Evolutionary conservation across 1,140 invertebrate genomes (phyloP), one percentile per base, ranked within the genome.

Genomic region (Drosophila lacertosa): DNA sequence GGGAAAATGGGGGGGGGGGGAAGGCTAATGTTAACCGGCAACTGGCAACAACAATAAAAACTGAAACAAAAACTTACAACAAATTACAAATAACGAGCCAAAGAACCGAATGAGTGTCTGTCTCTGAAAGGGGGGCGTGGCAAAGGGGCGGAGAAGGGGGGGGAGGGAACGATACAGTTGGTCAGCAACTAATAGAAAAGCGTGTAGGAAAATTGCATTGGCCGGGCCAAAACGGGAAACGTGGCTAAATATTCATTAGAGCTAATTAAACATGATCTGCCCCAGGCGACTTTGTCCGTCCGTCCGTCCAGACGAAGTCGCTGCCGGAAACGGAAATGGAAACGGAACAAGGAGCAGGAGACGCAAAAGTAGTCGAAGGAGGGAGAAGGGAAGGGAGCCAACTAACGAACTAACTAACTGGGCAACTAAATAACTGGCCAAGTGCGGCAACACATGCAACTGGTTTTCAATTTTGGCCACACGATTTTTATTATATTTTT

Each of bases 81-180:
- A 84, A 84, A 84, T 84, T 84, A 84, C 80, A 80, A 84, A 84
- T 84, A 84, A 84, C 80, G 81, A 86, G 81, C 54, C 50, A 80
- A 76, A 51, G 73, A 69, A 69, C 42, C 75, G 29, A 70, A 67
- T 67, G 69, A 59, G 69, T 60, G 64, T 72, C 35, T 60, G 54
- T 66, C 60, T 53, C 33, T 33, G 40, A 42, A 51, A 63, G 57
- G 16, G 51, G 33, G 50, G 13, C 11, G n/a, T n/a, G 26, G 22
- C n/a, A 29, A 7, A 15, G 5, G 22, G 6, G 15, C 1, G 33
- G 37, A n/a, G n/a, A 3, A 5, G 11, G 2, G 26, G 16, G 11
- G 15, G 42, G 9, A 11, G 13, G 44, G 35, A 44, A 54, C 55
- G 39, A 70, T 55, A 53, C 39, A 24, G 48, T 33, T 48, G 59